phyloP scores from a whole-genome alignment of 2,888 invertebrate species.

The Drosophila testacea region DNA sequence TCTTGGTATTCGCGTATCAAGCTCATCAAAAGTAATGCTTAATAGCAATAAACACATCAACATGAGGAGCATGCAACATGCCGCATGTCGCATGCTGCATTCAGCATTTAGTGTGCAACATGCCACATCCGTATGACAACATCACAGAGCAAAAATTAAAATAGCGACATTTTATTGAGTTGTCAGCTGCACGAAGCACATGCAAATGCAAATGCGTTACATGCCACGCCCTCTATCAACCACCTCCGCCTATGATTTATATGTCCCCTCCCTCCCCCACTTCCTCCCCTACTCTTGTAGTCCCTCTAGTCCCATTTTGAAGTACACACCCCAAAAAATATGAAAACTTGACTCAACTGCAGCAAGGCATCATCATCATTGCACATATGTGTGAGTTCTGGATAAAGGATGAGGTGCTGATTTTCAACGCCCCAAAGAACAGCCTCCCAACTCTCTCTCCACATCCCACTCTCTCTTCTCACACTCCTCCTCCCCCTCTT shows the following conservation, averaged over 20 bases:
- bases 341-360: background rate
- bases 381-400: constrained; percentile 34
- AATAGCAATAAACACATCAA: constrained; percentile 75
- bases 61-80: constrained; percentile 45
- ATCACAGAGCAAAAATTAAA: constrained; percentile 60
- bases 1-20: constrained; percentile 49
- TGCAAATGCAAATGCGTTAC: constrained; percentile 44
- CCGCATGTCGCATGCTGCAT: constrained; percentile 49
- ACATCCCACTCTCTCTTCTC: background rate
- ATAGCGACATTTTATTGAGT: constrained; percentile 79
- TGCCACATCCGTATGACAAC: constrained; percentile 62
- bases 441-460: constrained; percentile 11
- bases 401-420: constrained; percentile 75
- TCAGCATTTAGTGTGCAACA: constrained; percentile 28
- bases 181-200: constrained; percentile 72
- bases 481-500: background rate
- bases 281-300: background rate
- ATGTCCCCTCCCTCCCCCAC: background rate
- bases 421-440: constrained; percentile 67
- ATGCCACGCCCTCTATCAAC: constrained; percentile 54
- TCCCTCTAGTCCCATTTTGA: constrained; percentile 22
- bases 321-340: constrained; percentile 70
- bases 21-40: constrained; percentile 54
- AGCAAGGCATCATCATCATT: no score
- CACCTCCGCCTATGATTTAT: constrained; percentile 32